These are phyloP conservation scores for Gobio occitaniae DNA, from an alignment of 2,797 vertebrate genomes.

Conservation along the genomic window DNA sequence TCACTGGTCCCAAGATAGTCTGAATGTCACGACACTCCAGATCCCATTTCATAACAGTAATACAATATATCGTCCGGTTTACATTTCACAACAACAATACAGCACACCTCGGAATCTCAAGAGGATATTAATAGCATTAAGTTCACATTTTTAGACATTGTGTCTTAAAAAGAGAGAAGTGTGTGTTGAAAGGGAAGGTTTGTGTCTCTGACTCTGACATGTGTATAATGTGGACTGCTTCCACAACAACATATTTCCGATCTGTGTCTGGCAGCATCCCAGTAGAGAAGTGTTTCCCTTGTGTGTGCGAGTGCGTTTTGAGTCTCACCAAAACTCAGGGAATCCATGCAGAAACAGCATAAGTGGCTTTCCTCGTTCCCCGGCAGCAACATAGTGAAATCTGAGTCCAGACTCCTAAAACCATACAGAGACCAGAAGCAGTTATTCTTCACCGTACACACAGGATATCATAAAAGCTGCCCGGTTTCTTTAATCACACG, in stretches of 20 bases:
- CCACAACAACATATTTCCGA: slow-evolving; percentile 18
- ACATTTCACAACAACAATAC: not conserved
- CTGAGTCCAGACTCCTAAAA: slow-evolving; percentile 93
- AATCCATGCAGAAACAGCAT: slow-evolving; percentile 98
- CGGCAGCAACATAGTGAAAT: slow-evolving; percentile 97
- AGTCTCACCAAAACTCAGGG: slow-evolving; percentile 97
- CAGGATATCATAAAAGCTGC: slow-evolving; percentile 18
- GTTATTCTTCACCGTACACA: slow-evolving; percentile 18
- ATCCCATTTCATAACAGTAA: slow-evolving; percentile 3
- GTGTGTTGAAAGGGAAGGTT: not conserved
- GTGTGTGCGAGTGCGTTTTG: slow-evolving; percentile 17
- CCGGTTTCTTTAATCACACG: not conserved
- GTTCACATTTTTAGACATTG: not conserved
- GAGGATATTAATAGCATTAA: not conserved
- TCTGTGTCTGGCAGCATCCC: slow-evolving; percentile 18
- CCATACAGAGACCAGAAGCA: slow-evolving; percentile 32
- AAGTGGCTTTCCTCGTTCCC: slow-evolving; percentile 95
- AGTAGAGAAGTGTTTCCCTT: slow-evolving; percentile 32
- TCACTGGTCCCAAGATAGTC: slow-evolving; percentile 22
- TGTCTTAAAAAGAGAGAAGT: not conserved
- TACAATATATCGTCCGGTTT: not conserved
- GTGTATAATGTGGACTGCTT: not conserved
- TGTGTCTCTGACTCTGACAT: not conserved
- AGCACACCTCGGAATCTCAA: not conserved
- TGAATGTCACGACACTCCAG: not conserved